Percentiles rank a stretch among this genome's conserved stretches.
Evolutionary conservation across 2,113 vertebrate genomes (phyloP).

Genomic region (Notechis scutatus): DNA sequence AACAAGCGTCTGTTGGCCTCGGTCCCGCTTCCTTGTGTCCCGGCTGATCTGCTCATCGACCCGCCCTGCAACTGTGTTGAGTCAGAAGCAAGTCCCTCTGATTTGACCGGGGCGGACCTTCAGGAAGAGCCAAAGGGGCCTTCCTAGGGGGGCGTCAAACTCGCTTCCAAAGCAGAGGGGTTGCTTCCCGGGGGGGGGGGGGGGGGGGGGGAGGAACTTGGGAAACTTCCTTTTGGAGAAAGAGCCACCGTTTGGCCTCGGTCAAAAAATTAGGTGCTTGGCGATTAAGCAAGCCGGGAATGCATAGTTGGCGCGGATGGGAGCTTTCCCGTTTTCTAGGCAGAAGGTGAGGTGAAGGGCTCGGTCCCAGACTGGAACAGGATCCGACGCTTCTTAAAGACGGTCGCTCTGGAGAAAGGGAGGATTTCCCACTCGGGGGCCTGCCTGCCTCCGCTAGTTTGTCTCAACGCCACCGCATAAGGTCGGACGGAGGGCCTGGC

Average conservation of each 20-base stretch:
- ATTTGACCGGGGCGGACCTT: background rate
- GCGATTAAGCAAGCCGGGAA: background rate
- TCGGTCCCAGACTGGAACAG: background rate
- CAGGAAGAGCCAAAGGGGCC: background rate
- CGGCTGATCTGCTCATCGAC: background rate
- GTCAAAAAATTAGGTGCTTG: background rate
- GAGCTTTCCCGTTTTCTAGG: background rate
- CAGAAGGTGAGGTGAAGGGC: background rate
- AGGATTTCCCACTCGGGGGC: background rate
- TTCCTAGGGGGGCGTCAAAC: background rate
- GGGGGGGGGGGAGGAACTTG: background rate
- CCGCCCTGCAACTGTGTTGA: background rate
- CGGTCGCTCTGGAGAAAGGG: background rate
- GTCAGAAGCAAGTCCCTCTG: background rate
- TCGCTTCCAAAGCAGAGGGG: background rate
- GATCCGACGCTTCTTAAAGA: background rate
- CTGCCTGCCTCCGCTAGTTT: background rate
- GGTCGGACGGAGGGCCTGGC: background rate
- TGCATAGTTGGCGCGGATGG: background rate
- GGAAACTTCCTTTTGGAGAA: background rate
- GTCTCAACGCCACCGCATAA: background rate
- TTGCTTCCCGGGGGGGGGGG: background rate
- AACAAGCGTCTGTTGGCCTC: background rate
- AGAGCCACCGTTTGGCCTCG: background rate
- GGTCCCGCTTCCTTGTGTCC: background rate